A percentile compares a stretch with the other conserved stretches of the same genome.
Conservation (phyloP, 2,888 invertebrate genomes). For the Sceliomorpha sp. region DNA sequence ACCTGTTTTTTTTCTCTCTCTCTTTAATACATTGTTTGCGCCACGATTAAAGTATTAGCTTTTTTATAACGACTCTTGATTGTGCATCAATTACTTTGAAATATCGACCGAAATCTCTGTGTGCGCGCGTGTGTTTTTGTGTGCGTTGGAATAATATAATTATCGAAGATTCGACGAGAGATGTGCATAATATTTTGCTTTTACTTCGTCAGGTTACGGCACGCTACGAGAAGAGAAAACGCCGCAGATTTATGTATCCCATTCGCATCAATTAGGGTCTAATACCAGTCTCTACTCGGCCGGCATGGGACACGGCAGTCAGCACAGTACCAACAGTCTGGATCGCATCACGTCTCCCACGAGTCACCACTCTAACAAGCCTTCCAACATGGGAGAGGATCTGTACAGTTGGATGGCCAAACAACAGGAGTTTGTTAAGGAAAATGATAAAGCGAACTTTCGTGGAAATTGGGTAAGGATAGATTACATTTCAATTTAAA, state of each 20-base stretch:
- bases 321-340: conserved; percentile 77
- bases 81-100: too few relatives aligned
- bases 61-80: too few relatives aligned
- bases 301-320: conserved; percentile 75
- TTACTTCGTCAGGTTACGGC: conserved; percentile 84
- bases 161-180: too few relatives aligned
- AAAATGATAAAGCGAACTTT: conserved; percentile 77
- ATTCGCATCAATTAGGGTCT: conserved; percentile 83
- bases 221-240: conserved; percentile 86
- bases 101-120: too few relatives aligned
- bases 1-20: conserved; percentile 1
- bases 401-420: conserved; percentile 98
- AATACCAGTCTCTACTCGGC: conserved; percentile 83
- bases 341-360: conserved; percentile 81
- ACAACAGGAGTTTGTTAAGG: conserved; percentile 85
- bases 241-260: conserved; percentile 77
- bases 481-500: not conserved
- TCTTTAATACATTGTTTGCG: not conserved
- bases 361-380: conserved; percentile 81
- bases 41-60: too few relatives aligned
- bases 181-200: too few relatives aligned
- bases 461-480: conserved; percentile 77
- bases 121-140: too few relatives aligned
- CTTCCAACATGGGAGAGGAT: conserved; percentile 88
- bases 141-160: too few relatives aligned